Evolutionary conservation across 2,797 vertebrate species (phyloP).

Genomic region (Rousettus madagascariensis): DNA sequence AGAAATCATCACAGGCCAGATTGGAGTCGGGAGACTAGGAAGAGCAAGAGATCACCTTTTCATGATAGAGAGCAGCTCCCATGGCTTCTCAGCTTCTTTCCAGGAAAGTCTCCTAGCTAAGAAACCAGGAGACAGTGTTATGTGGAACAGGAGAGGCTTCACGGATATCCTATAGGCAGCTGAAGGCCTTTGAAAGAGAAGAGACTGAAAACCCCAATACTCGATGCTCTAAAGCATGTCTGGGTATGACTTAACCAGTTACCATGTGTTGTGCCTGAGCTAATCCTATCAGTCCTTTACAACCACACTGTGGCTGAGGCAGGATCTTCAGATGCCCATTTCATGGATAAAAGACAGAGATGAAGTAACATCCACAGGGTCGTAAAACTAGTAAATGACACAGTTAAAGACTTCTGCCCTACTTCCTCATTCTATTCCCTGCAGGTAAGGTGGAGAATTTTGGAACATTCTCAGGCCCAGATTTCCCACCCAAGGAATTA

Average conservation of each 20-base stretch:
- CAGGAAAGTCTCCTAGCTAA: constrained; percentile 45
- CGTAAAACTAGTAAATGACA: neutral
- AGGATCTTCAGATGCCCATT: neutral
- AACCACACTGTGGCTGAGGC: neutral
- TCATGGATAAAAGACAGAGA: neutral
- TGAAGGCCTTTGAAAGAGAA: neutral
- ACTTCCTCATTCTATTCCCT: neutral
- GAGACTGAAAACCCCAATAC: neutral
- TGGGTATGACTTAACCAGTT: neutral
- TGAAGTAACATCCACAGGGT: neutral
- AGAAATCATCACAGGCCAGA: neutral
- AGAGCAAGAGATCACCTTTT: constrained; percentile 67
- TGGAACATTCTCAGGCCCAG: neutral
- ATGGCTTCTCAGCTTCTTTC: constrained; percentile 57
- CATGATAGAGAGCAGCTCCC: constrained; percentile 64
- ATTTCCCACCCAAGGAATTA: neutral
- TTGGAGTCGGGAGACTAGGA: neutral
- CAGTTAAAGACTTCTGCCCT: neutral
- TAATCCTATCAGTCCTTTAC: neutral
- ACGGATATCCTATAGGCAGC: neutral
- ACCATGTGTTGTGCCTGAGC: neutral
- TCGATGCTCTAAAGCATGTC: neutral
- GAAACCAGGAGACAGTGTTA: constrained; percentile 56
- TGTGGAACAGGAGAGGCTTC: neutral
- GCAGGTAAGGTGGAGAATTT: neutral